phyloP scores from a whole-genome alignment of 1,140 invertebrate species.

The Calephelis nemesis region DNA sequence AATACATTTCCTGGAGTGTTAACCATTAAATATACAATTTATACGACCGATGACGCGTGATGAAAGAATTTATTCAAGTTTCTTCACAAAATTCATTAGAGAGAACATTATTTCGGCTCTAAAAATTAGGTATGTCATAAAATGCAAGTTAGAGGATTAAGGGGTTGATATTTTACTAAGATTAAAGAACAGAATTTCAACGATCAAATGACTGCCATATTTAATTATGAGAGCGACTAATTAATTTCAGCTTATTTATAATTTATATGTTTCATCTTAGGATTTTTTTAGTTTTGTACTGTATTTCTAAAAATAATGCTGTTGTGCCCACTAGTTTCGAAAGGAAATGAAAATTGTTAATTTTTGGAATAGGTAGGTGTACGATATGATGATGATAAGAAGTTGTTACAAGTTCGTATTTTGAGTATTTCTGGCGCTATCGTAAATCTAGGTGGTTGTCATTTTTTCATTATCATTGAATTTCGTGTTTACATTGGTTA shows the following conservation, averaged over 20 bases:
- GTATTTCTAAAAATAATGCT: no score
- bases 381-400: no score
- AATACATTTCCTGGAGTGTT: slow-evolving; percentile 55
- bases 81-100: slow-evolving; percentile 55
- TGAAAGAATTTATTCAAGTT: slow-evolving; percentile 57
- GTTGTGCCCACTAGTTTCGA: no score
- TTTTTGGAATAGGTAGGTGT: no score
- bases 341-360: no score
- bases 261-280: not conserved
- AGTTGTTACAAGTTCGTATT: no score
- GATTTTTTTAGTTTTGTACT: not conserved
- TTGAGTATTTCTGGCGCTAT: no score
- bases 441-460: no score
- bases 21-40: slow-evolving; percentile 60
- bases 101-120: slow-evolving; percentile 32
- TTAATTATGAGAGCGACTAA: not conserved
- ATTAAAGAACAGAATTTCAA: slow-evolving; percentile 9
- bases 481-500: no score
- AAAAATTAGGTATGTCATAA: slow-evolving; percentile 49
- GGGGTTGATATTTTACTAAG: slow-evolving; percentile 17
- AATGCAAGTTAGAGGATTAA: slow-evolving; percentile 34
- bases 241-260: not conserved
- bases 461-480: no score
- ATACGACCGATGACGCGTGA: slow-evolving; percentile 55
- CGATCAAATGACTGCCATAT: not conserved